Evolutionary conservation across 2,113 vertebrate species (phyloP).

Genomic region (Thamnaconus septentrionalis): DNA sequence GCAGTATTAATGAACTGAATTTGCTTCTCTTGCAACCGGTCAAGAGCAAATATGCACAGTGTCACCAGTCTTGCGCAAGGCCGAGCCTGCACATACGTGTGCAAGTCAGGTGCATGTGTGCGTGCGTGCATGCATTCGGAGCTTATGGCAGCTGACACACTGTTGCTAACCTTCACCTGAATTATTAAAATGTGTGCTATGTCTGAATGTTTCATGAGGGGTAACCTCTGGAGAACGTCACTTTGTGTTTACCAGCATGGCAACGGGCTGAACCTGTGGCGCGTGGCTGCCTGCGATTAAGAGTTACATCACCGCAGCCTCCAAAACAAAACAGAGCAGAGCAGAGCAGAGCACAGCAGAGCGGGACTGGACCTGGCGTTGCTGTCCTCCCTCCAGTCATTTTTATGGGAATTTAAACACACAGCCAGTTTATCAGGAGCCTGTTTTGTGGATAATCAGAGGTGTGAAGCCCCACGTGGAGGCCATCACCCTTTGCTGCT

Average conservation of each 20-base stretch:
- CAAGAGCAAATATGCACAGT: conserved; percentile 2
- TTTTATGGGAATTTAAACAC: conserved; percentile 33
- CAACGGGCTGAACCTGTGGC: conserved; percentile 42
- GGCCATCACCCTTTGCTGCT: conserved; percentile 4
- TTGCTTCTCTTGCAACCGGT: no score
- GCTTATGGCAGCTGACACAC: conserved; percentile 14
- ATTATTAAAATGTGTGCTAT: conserved; percentile 66
- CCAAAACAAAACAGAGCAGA: conserved; percentile 5
- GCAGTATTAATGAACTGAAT: no score
- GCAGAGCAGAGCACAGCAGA: no score
- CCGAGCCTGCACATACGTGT: not conserved
- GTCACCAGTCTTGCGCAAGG: not conserved
- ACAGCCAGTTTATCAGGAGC: conserved; percentile 17
- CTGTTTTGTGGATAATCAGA: conserved; percentile 9
- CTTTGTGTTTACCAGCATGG: conserved; percentile 46
- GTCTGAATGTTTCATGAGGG: conserved; percentile 59
- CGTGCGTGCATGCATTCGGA: not conserved
- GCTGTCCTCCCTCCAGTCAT: not conserved
- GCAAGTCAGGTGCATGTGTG: not conserved
- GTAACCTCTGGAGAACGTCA: conserved; percentile 50
- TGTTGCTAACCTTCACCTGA: conserved; percentile 55
- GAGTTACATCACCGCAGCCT: conserved; percentile 46
- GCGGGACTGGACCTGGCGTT: not conserved
- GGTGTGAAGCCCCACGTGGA: conserved; percentile 11
- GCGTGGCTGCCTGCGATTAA: conserved; percentile 38